Conservation (phyloP, 2,888 invertebrate genomes). For the Diplolepis rosae region DNA sequence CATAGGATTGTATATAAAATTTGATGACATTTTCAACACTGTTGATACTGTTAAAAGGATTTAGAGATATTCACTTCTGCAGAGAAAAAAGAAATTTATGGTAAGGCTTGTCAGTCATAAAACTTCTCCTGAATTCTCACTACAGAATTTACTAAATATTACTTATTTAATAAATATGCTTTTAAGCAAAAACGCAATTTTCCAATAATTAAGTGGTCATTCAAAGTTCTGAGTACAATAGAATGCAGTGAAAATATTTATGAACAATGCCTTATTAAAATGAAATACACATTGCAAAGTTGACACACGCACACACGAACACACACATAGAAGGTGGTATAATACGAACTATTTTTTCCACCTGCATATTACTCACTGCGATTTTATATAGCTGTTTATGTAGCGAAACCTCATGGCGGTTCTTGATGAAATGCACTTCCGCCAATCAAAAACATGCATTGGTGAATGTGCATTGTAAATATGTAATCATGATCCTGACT, state of each 20-base stretch:
- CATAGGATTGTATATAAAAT: too few relatives aligned
- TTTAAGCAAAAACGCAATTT: too few relatives aligned
- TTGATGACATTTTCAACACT: too few relatives aligned
- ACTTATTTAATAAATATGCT: too few relatives aligned
- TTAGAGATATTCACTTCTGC: too few relatives aligned
- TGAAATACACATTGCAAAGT: not conserved
- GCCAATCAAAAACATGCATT: not conserved
- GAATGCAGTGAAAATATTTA: not conserved
- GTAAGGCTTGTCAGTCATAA: too few relatives aligned
- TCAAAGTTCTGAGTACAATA: not conserved
- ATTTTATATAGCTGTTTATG: conserved; percentile 11
- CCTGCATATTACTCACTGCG: conserved; percentile 1
- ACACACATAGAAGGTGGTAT: not conserved
- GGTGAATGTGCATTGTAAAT: conserved; percentile 3
- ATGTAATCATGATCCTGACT: not conserved
- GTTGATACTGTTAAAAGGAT: too few relatives aligned
- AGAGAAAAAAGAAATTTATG: too few relatives aligned
- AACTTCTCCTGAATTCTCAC: too few relatives aligned
- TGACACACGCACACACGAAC: too few relatives aligned
- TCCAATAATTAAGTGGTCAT: not conserved
- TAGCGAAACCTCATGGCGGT: not conserved
- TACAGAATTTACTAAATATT: too few relatives aligned
- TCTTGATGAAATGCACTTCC: not conserved
- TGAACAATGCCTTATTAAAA: conserved; percentile 12
- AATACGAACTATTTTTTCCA: not conserved